A percentile compares a stretch with the other conserved stretches of the same genome.
phyloP scores from a whole-genome alignment of 2,888 invertebrate genomes.

The Sipha maydis region DNA sequence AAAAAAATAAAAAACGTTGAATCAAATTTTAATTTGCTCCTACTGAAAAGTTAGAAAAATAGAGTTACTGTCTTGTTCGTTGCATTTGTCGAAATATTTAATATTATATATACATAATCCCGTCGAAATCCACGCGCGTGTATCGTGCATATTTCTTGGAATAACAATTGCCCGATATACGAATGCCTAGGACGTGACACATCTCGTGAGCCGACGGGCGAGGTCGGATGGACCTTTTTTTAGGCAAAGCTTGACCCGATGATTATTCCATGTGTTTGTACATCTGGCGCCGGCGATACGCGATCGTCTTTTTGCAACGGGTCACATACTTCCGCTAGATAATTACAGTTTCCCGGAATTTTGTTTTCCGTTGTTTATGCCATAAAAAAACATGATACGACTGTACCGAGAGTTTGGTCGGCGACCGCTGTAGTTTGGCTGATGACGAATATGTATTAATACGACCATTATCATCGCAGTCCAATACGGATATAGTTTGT shows the following conservation, averaged over 20 bases:
- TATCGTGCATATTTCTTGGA: background rate
- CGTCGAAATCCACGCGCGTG: background rate
- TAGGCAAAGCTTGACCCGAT: background rate
- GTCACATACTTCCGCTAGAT: background rate
- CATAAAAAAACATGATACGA: no score
- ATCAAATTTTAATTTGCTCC: no score
- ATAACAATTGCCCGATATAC: background rate
- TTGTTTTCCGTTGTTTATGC: no score
- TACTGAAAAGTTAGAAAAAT: no score
- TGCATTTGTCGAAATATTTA: no score
- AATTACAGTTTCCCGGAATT: background rate
- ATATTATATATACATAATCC: background rate
- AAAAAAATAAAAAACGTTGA: no score
- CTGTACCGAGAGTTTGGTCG: no score
- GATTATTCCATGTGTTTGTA: background rate
- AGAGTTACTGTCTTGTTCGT: no score
- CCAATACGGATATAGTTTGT: no score
- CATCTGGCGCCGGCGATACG: background rate
- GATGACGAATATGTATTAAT: no score
- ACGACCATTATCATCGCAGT: no score
- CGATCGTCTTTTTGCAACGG: background rate
- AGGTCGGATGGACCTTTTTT: background rate
- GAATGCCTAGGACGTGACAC: background rate
- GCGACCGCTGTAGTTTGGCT: no score
- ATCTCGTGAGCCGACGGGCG: background rate